Conservation (phyloP, 2,797 vertebrate species). For the Lutra lutra region DNA sequence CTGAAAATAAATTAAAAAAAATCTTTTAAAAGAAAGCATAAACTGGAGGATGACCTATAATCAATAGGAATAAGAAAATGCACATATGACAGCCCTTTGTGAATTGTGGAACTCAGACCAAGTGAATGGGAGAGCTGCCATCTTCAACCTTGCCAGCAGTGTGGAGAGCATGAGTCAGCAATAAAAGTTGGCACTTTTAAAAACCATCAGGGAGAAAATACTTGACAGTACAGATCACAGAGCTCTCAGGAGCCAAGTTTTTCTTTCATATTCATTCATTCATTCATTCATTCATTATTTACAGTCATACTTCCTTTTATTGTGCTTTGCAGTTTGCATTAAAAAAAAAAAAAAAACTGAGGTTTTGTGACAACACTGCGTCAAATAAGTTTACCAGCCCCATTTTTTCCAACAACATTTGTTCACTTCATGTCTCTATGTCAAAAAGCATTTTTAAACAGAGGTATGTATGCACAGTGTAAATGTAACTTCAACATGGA, state of each 20-base stretch:
- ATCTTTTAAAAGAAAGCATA: too few species aligned
- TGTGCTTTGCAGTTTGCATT: background rate
- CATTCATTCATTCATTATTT: background rate
- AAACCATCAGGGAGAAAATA: background rate
- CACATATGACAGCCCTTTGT: background rate
- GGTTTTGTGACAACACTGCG: background rate
- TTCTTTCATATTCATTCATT: background rate
- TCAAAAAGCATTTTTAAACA: background rate
- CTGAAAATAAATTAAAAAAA: too few species aligned
- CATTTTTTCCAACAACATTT: background rate
- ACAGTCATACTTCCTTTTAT: background rate
- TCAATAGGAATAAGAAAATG: background rate
- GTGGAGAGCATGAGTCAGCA: background rate
- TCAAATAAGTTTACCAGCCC: background rate
- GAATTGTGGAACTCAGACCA: background rate
- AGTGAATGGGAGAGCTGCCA: fast-evolving
- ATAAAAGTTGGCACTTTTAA: background rate
- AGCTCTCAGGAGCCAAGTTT: background rate
- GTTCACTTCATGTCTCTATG: background rate
- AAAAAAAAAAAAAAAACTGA: background rate
- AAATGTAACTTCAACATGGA: background rate
- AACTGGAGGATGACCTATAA: background rate
- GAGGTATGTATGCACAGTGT: background rate
- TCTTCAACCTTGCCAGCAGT: background rate
- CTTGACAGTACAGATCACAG: background rate